Conservation (phyloP, 2,113 vertebrate genomes). For the Oncorhynchus gorbuscha region DNA sequence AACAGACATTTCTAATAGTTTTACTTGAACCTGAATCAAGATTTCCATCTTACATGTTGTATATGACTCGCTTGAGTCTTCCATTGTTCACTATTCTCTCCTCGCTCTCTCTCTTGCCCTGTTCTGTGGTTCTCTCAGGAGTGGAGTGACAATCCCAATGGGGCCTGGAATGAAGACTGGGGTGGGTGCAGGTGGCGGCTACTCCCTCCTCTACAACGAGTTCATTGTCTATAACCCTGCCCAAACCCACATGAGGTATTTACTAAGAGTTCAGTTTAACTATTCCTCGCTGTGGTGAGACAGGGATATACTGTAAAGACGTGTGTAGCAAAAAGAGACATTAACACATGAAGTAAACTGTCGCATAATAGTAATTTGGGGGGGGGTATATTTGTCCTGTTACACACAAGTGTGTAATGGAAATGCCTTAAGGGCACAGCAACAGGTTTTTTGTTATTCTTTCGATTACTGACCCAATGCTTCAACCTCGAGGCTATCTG, state of each 20-base stretch:
- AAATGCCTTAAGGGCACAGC: no score
- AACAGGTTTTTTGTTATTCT: no score
- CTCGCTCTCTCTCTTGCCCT: not conserved
- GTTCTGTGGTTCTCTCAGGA: constrained; percentile 69
- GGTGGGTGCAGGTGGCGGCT: no score
- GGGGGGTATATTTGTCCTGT: no score
- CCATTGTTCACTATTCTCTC: not conserved
- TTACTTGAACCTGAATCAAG: not conserved
- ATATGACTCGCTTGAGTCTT: not conserved
- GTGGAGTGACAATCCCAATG: constrained; percentile 29
- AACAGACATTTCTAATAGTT: not conserved
- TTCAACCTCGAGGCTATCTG: no score
- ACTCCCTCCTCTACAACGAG: constrained; percentile 87
- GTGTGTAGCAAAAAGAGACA: not conserved
- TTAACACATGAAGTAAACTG: not conserved
- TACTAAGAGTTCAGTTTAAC: constrained; percentile 83
- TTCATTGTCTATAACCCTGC: constrained; percentile 82
- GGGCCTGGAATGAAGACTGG: no score
- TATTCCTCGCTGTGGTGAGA: constrained; percentile 82
- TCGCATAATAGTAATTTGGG: not conserved
- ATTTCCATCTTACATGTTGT: not conserved
- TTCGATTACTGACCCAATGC: no score
- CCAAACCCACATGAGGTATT: constrained; percentile 83
- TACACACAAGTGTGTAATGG: no score
- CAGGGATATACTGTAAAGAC: not conserved